Evolutionary conservation across 2,113 vertebrate genomes (phyloP).

Genomic region (Leucoraja erinaceus): DNA sequence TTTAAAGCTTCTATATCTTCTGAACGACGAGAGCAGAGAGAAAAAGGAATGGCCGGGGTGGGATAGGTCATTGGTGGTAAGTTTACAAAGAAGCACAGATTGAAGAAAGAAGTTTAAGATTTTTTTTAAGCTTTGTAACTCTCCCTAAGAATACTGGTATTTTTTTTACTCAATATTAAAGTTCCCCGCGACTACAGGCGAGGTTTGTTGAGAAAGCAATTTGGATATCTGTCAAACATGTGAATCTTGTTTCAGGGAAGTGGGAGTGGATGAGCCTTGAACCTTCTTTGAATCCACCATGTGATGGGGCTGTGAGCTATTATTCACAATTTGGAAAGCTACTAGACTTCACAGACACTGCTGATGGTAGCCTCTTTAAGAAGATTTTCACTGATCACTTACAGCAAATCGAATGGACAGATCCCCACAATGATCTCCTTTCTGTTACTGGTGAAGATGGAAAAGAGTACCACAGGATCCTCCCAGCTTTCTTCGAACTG

Average conservation of each 20-base stretch:
- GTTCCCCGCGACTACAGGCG: neutral
- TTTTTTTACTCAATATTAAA: neutral
- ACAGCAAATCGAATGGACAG: conserved; percentile 66
- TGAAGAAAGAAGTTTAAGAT: neutral
- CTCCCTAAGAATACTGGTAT: neutral
- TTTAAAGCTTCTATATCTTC: no score
- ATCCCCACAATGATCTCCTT: conserved; percentile 55
- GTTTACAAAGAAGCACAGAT: neutral
- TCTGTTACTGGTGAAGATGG: conserved; percentile 57
- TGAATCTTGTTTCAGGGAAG: conserved; percentile 55
- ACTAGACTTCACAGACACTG: conserved; percentile 56
- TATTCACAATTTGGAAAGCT: conserved; percentile 64
- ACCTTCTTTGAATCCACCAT: conserved; percentile 64
- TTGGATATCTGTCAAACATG: neutral
- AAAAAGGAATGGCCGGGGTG: no score
- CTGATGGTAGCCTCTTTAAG: conserved; percentile 58
- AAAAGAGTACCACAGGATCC: conserved; percentile 68
- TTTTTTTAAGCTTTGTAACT: neutral
- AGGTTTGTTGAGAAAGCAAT: neutral
- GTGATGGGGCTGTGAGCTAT: conserved; percentile 61
- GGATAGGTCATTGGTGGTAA: neutral
- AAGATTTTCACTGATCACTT: conserved; percentile 60
- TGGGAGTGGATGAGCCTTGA: conserved; percentile 76
- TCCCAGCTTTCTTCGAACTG: conserved; percentile 79
- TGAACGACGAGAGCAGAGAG: no score